Conservation (phyloP, 2,113 vertebrate species). For the Bufo gargarizans region DNA sequence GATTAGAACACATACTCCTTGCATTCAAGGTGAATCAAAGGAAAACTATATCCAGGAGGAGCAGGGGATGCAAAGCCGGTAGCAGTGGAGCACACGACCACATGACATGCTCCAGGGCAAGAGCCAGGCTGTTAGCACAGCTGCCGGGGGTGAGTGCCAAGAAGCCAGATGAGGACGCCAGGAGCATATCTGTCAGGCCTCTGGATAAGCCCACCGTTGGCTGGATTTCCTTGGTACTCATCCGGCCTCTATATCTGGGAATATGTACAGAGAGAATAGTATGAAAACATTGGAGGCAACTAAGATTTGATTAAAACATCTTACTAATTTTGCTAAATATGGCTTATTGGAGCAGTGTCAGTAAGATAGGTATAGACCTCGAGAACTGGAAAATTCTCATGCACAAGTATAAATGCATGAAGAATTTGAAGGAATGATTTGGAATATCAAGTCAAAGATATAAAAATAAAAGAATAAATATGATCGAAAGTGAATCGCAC, state of each 20-base stretch:
- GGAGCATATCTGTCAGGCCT: slow-evolving; percentile 66
- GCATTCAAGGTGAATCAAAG: slow-evolving; percentile 71
- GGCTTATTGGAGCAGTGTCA: not conserved
- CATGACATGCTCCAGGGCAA: slow-evolving; percentile 62
- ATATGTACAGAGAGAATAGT: slow-evolving; percentile 64
- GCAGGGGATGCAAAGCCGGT: slow-evolving; percentile 56
- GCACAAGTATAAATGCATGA: not conserved
- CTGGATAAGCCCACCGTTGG: slow-evolving; percentile 62
- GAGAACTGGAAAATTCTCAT: not conserved
- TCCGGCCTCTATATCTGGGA: slow-evolving; percentile 63
- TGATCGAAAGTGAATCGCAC: not conserved
- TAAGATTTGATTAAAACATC: slow-evolving; percentile 33
- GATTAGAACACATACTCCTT: slow-evolving; percentile 52
- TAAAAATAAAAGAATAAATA: not conserved
- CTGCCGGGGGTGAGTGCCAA: slow-evolving; percentile 63
- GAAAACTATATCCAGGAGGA: slow-evolving; percentile 67
- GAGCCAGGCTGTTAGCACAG: slow-evolving; percentile 60
- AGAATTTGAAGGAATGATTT: not conserved
- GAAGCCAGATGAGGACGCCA: slow-evolving; percentile 63
- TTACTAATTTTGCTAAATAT: slow-evolving; percentile 9
- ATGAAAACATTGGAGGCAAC: slow-evolving; percentile 59
- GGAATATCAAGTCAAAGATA: not conserved
- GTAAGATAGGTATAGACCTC: not conserved
- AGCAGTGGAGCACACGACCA: slow-evolving; percentile 31
- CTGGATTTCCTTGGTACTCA: slow-evolving; percentile 60